These are phyloP conservation scores for Aricia artaxerxes DNA, from an alignment of 2,888 invertebrate genomes.

Conservation along the genomic window DNA sequence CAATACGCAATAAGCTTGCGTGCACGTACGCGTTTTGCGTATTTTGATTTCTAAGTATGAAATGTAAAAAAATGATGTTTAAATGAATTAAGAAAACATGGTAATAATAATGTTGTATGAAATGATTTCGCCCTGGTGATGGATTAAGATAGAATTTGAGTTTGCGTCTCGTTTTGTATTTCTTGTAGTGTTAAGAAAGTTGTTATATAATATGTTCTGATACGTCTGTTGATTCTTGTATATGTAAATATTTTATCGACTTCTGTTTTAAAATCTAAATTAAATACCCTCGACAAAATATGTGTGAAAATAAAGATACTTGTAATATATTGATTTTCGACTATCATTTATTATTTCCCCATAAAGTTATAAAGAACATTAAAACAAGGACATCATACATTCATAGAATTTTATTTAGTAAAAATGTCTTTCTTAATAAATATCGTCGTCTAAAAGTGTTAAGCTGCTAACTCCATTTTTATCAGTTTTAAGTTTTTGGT, in stretches of 20 bases:
- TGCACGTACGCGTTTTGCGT: not conserved
- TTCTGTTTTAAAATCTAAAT: conserved; percentile 68
- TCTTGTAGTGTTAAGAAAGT: conserved; percentile 53
- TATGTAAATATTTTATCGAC: conserved; percentile 74
- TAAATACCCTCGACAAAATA: conserved; percentile 70
- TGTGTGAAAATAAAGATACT: conserved; percentile 75
- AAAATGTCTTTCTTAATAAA: conserved; percentile 33
- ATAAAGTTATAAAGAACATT: not conserved
- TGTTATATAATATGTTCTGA: conserved; percentile 57
- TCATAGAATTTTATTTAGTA: conserved; percentile 30
- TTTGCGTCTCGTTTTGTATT: conserved; percentile 12
- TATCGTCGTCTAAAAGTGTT: too few species aligned
- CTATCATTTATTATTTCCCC: not conserved
- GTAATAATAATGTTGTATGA: not conserved
- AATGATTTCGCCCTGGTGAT: not conserved
- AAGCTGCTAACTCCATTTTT: too few species aligned
- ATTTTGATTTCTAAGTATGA: not conserved
- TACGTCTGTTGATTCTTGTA: conserved; percentile 71
- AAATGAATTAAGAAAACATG: not conserved
- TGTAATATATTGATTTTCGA: conserved; percentile 64
- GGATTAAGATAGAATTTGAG: not conserved
- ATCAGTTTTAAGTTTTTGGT: too few species aligned
- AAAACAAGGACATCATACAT: not conserved
- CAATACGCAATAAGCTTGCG: not conserved
- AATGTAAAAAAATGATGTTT: not conserved